Conservation (phyloP, 2,797 vertebrate genomes). For the Jordanella pulchra region DNA sequence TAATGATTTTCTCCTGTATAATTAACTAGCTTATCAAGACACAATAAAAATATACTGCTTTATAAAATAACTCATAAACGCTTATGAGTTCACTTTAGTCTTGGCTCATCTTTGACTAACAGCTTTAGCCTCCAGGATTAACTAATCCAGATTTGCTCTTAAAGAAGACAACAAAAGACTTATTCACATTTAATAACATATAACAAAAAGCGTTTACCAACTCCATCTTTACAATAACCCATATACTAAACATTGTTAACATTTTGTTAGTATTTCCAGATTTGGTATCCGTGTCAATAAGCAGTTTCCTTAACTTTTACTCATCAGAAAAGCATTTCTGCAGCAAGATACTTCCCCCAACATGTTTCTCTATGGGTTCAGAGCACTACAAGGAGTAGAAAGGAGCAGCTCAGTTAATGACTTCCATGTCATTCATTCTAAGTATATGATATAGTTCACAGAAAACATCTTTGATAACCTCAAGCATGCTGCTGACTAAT, state of each 20-base stretch:
- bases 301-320: background rate
- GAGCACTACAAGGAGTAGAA: background rate
- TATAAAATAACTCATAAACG: background rate
- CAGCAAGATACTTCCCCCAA: background rate
- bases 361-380: background rate
- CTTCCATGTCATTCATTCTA: constrained; percentile 11
- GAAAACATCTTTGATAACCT: constrained; percentile 31
- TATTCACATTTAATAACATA: too few relatives aligned
- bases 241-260: background rate
- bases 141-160: background rate
- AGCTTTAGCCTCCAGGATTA: background rate
- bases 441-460: constrained; percentile 1
- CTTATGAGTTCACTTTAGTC: background rate
- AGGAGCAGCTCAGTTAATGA: background rate
- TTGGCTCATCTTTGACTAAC: background rate
- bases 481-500: constrained; percentile 68
- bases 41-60: background rate
- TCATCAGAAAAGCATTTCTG: background rate
- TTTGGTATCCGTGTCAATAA: background rate
- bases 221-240: background rate
- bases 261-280: background rate
- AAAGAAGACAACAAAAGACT: background rate
- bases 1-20: background rate
- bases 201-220: too few relatives aligned
- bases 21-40: background rate